Evolutionary conservation across 2,888 invertebrate genomes (phyloP).

Genomic region (Campoletis raptor): DNA sequence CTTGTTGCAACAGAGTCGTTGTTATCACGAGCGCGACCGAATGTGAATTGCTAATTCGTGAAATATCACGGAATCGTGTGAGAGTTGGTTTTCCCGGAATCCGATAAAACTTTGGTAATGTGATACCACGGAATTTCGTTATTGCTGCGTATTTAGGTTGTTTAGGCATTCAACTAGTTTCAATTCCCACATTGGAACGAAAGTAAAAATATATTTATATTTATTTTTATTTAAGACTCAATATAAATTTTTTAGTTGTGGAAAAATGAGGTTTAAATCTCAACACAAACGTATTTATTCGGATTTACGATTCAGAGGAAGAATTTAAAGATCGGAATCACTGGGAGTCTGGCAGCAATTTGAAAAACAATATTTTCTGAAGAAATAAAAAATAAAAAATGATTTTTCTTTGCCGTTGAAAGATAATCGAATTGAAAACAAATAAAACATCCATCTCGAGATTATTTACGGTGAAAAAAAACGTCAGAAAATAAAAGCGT

Average conservation of each 20-base stretch:
- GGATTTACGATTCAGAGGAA: neutral
- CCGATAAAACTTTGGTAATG: slow-evolving; percentile 10
- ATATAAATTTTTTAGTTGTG: neutral
- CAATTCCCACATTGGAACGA: neutral
- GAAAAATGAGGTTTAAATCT: neutral
- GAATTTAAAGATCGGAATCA: neutral
- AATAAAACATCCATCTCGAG: neutral
- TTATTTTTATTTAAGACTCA: neutral
- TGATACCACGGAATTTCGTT: neutral
- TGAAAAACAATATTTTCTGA: neutral
- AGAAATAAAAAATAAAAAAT: neutral
- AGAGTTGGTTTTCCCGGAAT: neutral
- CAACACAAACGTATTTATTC: neutral
- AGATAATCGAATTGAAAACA: neutral
- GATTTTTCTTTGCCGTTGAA: neutral
- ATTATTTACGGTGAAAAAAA: neutral
- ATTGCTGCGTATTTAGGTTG: neutral
- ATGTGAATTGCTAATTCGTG: slow-evolving; percentile 25
- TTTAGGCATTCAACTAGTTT: neutral
- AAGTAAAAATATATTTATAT: neutral
- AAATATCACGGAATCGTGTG: slow-evolving; percentile 11
- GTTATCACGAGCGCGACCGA: neutral
- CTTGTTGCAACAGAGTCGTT: slow-evolving; percentile 11
- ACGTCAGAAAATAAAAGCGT: slow-evolving; percentile 39
- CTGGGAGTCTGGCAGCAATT: neutral